Evolutionary conservation across 30 jellyfish, hydroid and myxozoan species (phyloP).

Genomic region (Mastigias papua): DNA sequence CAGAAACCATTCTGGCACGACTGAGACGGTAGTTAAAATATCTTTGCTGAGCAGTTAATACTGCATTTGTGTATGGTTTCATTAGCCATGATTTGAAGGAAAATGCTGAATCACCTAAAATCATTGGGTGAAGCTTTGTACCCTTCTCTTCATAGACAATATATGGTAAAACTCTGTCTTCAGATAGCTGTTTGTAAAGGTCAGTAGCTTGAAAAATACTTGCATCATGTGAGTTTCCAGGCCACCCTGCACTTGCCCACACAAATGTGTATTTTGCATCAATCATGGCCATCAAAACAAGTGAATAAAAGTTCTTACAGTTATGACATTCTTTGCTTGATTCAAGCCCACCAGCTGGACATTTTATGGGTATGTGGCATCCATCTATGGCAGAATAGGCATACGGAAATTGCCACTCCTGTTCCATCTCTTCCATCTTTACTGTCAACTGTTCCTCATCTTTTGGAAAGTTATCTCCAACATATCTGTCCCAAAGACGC

Average conservation of each 20-base stretch:
- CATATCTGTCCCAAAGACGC: slow-evolving; percentile 46
- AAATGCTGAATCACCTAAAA: slow-evolving; percentile 56
- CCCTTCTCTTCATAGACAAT: background rate
- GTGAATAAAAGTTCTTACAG: slow-evolving; percentile 40
- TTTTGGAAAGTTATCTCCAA: slow-evolving; percentile 31
- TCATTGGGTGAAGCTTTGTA: background rate
- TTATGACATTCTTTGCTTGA: too few relatives aligned
- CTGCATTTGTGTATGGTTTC: slow-evolving; percentile 41
- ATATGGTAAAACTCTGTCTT: background rate
- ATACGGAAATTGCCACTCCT: slow-evolving; percentile 74
- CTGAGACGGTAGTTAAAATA: slow-evolving; percentile 49
- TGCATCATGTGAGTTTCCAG: slow-evolving; percentile 68
- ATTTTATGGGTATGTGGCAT: slow-evolving; percentile 73
- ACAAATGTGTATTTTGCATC: slow-evolving; percentile 49
- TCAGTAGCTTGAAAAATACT: slow-evolving; percentile 46
- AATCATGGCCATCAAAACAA: slow-evolving; percentile 54
- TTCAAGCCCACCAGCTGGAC: too few relatives aligned
- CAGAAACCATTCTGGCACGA: slow-evolving; percentile 65
- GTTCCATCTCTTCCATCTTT: slow-evolving; percentile 48
- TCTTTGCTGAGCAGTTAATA: slow-evolving; percentile 9
- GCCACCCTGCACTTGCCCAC: slow-evolving; percentile 58
- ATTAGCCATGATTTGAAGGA: slow-evolving; percentile 23
- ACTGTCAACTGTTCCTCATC: slow-evolving; percentile 22
- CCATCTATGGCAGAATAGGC: slow-evolving; percentile 73
- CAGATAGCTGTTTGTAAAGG: background rate